These are phyloP conservation scores for Crioceris asparagi DNA, from an alignment of 2,888 invertebrate species.

Conservation along the genomic window DNA sequence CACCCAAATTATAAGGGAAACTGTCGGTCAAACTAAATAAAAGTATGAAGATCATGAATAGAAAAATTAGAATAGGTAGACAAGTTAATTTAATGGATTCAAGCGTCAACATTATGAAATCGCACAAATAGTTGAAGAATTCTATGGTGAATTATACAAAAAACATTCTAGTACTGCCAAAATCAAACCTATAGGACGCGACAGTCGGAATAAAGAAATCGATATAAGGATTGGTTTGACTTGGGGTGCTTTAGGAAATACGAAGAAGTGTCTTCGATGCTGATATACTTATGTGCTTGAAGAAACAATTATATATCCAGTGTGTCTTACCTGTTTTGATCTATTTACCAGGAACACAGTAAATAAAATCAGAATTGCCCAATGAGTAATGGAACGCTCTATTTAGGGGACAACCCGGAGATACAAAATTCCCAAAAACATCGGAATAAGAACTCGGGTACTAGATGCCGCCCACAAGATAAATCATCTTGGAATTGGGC, in stretches of 20 bases:
- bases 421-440: background rate
- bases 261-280: background rate
- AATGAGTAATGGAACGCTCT: background rate
- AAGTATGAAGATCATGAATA: background rate
- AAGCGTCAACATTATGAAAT: background rate
- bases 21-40: background rate
- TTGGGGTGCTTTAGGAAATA: background rate
- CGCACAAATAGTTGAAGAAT: no score
- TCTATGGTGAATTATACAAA: no score
- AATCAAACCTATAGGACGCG: background rate
- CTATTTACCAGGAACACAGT: background rate
- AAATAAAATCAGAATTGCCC: background rate
- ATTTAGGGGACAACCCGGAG: no score
- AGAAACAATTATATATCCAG: background rate
- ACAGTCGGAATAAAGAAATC: background rate
- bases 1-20: background rate
- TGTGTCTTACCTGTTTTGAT: background rate
- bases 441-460: background rate
- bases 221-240: background rate
- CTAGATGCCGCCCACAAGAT: background rate
- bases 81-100: background rate
- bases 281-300: background rate
- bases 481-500: background rate
- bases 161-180: no score
- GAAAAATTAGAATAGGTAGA: background rate